Evolutionary conservation across 1,140 invertebrate genomes (phyloP).

Genomic region (Zaprionus davidi): DNA sequence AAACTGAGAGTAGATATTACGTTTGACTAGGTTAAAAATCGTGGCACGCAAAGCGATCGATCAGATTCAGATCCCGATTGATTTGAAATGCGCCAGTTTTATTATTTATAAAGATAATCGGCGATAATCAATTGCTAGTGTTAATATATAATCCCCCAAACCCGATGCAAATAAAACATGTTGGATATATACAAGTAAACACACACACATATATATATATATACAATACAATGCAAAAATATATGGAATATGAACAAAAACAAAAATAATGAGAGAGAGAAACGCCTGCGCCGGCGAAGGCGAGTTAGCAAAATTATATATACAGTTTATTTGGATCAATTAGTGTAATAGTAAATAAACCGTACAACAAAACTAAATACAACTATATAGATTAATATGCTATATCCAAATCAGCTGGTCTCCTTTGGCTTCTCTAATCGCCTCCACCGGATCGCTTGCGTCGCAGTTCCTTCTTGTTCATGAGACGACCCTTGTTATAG

Average conservation of each 20-base stretch:
- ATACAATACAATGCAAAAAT: constrained; percentile 32
- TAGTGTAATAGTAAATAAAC: constrained; percentile 79
- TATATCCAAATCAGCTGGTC: constrained; percentile 8
- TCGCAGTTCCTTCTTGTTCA: constrained; percentile 66
- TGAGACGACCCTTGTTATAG: constrained; percentile 67
- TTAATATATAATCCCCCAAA: constrained; percentile 42
- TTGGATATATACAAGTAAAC: constrained; percentile 53
- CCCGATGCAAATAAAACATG: constrained; percentile 54
- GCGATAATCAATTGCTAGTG: constrained; percentile 47
- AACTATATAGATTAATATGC: constrained; percentile 29
- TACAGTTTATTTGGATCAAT: constrained; percentile 73
- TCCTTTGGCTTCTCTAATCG: constrained; percentile 32
- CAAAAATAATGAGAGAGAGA: constrained; percentile 19
- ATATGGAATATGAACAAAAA: constrained; percentile 46
- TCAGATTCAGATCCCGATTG: neutral
- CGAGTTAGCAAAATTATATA: constrained; percentile 73
- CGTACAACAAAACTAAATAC: constrained; percentile 52
- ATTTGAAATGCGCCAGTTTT: constrained; percentile 24
- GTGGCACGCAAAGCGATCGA: constrained; percentile 29
- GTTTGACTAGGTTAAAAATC: constrained; percentile 27
- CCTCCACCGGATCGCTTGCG: constrained; percentile 57
- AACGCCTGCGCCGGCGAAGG: constrained; percentile 51
- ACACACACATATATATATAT: constrained; percentile 29
- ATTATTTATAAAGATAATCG: constrained; percentile 43
- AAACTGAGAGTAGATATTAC: constrained; percentile 41